Conservation (phyloP, 1,140 invertebrate genomes). For the Capitella teleta region DNA sequence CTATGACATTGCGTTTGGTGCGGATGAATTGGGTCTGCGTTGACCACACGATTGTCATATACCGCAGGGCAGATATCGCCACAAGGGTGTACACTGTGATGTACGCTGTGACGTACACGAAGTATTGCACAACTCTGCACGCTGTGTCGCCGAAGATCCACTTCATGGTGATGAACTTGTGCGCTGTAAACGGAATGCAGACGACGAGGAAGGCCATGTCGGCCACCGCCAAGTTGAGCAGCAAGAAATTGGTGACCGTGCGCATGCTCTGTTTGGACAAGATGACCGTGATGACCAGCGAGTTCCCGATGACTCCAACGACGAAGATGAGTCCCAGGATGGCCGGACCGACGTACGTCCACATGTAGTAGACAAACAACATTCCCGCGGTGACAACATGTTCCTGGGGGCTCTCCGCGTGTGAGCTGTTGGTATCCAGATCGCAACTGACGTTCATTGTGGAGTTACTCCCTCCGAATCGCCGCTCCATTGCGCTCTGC, state of each 20-base stretch:
- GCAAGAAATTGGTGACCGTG: slow-evolving; percentile 10
- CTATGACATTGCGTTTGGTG: not conserved
- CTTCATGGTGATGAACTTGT: slow-evolving; percentile 1
- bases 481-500: too few relatives aligned
- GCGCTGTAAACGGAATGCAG: slow-evolving; percentile 9
- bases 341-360: not conserved
- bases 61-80: slow-evolving; percentile 58
- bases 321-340: not conserved
- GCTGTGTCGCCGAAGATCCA: slow-evolving; percentile 9
- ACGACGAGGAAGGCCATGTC: slow-evolving; percentile 11
- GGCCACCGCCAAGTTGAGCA: slow-evolving; percentile 10
- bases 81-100: slow-evolving; percentile 82
- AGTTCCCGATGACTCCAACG: slow-evolving; percentile 5
- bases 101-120: slow-evolving; percentile 62
- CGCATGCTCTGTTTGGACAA: not conserved
- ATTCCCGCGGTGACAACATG: too few relatives aligned
- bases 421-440: too few relatives aligned
- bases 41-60: slow-evolving; percentile 14
- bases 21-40: not conserved
- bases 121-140: slow-evolving; percentile 10
- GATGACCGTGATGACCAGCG: slow-evolving; percentile 11
- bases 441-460: too few relatives aligned
- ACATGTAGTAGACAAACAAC: slow-evolving; percentile 1
- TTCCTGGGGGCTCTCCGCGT: too few relatives aligned
- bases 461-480: too few relatives aligned